Base-by-base conservation (phyloP, 2,888 invertebrate species). In the Leptopilina myrica region DNA sequence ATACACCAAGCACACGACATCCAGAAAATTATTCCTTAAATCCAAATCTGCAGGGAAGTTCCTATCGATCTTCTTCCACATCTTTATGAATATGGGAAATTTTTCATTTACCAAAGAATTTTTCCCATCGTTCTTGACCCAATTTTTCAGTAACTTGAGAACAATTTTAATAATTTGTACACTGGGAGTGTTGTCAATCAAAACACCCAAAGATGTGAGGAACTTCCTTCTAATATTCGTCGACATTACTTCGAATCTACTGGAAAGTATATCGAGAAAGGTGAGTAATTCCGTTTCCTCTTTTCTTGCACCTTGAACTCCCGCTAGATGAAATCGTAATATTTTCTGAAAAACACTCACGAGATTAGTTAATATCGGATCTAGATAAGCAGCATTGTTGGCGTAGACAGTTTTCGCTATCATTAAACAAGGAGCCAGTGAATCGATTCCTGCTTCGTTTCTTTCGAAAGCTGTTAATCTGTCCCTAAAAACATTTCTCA, bases 401-500 rank as follows among this genome's bases (percentile, higher is more conserved):
- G 96, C 94, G 89, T 98, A 99, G 76, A 98, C 98, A 0, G 99
- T 98, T 92, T 99, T 99, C 80, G 99, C 92, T 93, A 99, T 96
- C 97, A 99, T 98, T 80, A 99, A 93, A 0, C 98, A 97, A 0
- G 98, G 98, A 86, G 97, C 97, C 7, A 99, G 92, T 33, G 33
- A 33, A 33, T 33, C 2, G 95, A 95, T 7, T 95, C 94, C 0
- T 2, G 96, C 96, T 65, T 93, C 91, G 84, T 94, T 96, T 93
- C 98, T 98, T 90, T 98, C 98, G 90, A 98, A 98, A 78, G 95
- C 95, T 0, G 95, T 95, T 14, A 99, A 93, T 0, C 98, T 98
- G 86, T 99, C 96, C 81, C 94, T 95, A 14, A 97, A 95, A 91
- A 96, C 95, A 91, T 98, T 98, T 85, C 96, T 96, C 3, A 99